Evolutionary conservation across 2,113 vertebrate genomes (phyloP), one percentile per base, ranked within the genome.

Genomic region (Burhinus oedicnemus): DNA sequence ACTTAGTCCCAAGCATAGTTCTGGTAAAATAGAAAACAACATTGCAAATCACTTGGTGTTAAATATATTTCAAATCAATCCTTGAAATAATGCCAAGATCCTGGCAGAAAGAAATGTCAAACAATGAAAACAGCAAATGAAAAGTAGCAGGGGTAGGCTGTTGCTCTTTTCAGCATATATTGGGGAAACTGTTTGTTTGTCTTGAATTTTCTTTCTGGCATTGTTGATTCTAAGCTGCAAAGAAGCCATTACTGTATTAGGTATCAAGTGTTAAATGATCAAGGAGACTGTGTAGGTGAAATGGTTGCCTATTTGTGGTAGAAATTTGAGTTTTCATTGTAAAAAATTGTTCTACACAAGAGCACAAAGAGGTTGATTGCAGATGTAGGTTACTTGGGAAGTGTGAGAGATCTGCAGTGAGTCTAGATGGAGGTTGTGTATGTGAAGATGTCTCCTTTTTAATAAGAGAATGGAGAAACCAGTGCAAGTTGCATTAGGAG

Each of bases 101-200:
- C 47, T 88, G 83, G 79, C 95, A 97, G 83, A 90, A 90, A 92
- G 95, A 96, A 89, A 76, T 83, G 93, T 90, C 83, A 92, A 95
- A 96, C 92, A 96, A 94, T 92, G 90, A 94, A 93, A 94, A 88
- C 47, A 93, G 76, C 93, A 92, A 93, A 89, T 90, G 91, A 91
- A 74, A 88, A 95, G 92, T 90, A 93, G 79, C 95, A 95, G 92
- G 92, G 75, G 8, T 74, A 95, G 62, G 58, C 79, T 88, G 64
- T 90, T 96, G 87, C 84, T 92, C 86, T 95, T 95, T 83, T 70
- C 93, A 90, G 79, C 71, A 10, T 92, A 51, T 97, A 75, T 74
- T 93, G 94, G 93, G 72, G 86, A 94, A 88, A 66, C 77, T 91
- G 71, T 75, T 93, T 92, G 82, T 93, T 94, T 93, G 66, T 92